Base-by-base conservation (phyloP, 2,797 vertebrate genomes). In the Psittacula echo region DNA sequence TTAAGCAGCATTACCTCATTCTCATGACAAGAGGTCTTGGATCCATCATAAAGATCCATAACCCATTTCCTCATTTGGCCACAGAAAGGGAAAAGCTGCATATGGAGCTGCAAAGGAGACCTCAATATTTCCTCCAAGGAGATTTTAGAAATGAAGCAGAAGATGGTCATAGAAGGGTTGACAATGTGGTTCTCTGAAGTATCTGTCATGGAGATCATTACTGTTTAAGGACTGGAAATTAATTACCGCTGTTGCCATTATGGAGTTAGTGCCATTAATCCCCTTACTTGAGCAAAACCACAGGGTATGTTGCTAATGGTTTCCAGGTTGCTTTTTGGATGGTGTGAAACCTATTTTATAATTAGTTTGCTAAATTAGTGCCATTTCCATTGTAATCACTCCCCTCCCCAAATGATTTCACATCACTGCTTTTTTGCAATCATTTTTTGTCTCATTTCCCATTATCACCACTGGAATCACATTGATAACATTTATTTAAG, bases 281-380 rank as follows among this genome's bases (percentile, higher is more conserved):
- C 92, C 81, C 85, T 81, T 75, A 78, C 87, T 96, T 95, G 93
- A 96, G 76, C 81, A 95, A 94, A 95, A 86, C 91, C 47, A 87
- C 66, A 23, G 96, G 96, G 86, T 93, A 80, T 89, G 71, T 26
- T 91, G 81, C 79, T 97, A 97, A 98, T 97, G 96, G 86, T 54
- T 97, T 96, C 92, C 94, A 95, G 86, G 93, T 95, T 97, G 93
- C 85, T 96, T 93, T 97, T 32, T 74, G 92, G 89, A 87, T 95
- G 61, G 89, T 90, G 85, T 81, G 89, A 97, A 97, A 93, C 78
- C 89, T 90, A 73, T 94, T 96, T 90, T 93, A 95, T 96, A 97
- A 98, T 98, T 96, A 97, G 90, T 77, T 97, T 82, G 94, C 94
- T 95, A 97, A 97, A 97, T 97, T 96, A 97, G 85, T 29, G 19